These are phyloP conservation scores for Trematomus loennbergii DNA, from an alignment of 2,113 vertebrate genomes.

Conservation along the genomic window DNA sequence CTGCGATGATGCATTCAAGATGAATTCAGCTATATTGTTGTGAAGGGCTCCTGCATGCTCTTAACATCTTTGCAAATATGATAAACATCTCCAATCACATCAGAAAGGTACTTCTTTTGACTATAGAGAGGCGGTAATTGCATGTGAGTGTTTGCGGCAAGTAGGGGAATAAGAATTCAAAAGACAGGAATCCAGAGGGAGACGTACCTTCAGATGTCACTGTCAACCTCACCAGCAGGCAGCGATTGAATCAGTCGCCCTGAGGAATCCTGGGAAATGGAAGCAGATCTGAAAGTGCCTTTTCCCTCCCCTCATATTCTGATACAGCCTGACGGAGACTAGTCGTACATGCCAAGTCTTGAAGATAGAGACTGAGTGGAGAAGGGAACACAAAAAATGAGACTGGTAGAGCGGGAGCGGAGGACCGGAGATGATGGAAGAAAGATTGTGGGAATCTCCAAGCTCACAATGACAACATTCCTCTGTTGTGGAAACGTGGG, in stretches of 20 bases:
- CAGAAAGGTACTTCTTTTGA: conserved; percentile 24
- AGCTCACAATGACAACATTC: conserved; percentile 38
- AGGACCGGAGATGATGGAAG: conserved; percentile 39
- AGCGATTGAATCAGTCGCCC: conserved; percentile 61
- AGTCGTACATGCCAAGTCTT: conserved; percentile 28
- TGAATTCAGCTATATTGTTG: no score
- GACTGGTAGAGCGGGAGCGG: neutral
- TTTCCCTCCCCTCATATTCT: conserved; percentile 13
- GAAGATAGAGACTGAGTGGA: conserved; percentile 28
- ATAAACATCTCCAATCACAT: conserved; percentile 40
- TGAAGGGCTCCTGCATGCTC: neutral
- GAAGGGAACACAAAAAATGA: conserved; percentile 18
- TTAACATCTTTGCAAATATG: conserved; percentile 2
- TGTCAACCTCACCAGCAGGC: conserved; percentile 57
- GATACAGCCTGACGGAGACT: conserved; percentile 19
- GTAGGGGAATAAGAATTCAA: conserved; percentile 17
- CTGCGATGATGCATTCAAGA: conserved; percentile 31
- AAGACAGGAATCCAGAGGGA: conserved; percentile 56
- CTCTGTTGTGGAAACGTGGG: conserved; percentile 16
- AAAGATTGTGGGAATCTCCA: conserved; percentile 13
- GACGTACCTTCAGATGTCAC: conserved; percentile 62
- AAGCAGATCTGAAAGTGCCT: conserved; percentile 58
- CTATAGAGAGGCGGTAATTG: conserved; percentile 14
- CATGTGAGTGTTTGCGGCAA: neutral
- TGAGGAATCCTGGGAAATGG: conserved; percentile 62